Base-by-base conservation (phyloP, 1,140 invertebrate species). In the Bursaphelenchus mucronatus region DNA sequence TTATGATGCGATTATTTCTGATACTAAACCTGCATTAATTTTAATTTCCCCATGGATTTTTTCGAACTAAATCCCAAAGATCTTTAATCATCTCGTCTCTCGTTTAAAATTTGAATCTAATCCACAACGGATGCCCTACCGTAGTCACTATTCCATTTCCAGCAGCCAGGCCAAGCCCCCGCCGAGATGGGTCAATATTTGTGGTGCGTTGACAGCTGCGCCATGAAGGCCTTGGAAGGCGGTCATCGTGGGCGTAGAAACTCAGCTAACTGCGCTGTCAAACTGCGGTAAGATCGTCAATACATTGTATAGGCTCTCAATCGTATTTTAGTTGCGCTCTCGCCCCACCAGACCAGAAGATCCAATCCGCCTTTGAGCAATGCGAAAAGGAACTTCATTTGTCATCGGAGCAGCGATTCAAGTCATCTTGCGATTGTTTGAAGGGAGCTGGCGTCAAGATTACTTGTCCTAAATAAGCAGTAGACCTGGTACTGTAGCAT, bases 131-230 rank as follows among this genome's bases (percentile, higher is more conserved):
- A 30, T 5, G 5, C 30, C 30, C 30, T n/a, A n/a, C n/a, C 30
- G 30, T 21, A 40, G 7, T 15, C 17, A 10, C 9, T n/a, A 50
- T n/a, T 30, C 39, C 17, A 54, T 41, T 70, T 70, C 9, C 41
- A 70, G 69, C 69, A 70, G 67, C 46, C 30, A 10, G 70, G 70
- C 39, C 70, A 71, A 11, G 70, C 70, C 11, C 70, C 70, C 8
- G 41, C 55, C 6, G 70, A 71, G 56, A 41, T 77, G 40, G 47
- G 51, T 40, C 70, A 70, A 43, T 78, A 65, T 49, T 69, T 81
- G 46, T 73, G 75, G 69, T 79, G 76, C 54, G 76, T 80, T 9
- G 78, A 80, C 58, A 62, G 79, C 47, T 80, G 78, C 51, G 63
- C 75, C 21, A 73, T 80, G 69, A 46, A 75, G 6, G 69, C 77